These are phyloP conservation scores for Chrysodeixis includens DNA, from an alignment of 2,888 invertebrate genomes.

Conservation along the genomic window DNA sequence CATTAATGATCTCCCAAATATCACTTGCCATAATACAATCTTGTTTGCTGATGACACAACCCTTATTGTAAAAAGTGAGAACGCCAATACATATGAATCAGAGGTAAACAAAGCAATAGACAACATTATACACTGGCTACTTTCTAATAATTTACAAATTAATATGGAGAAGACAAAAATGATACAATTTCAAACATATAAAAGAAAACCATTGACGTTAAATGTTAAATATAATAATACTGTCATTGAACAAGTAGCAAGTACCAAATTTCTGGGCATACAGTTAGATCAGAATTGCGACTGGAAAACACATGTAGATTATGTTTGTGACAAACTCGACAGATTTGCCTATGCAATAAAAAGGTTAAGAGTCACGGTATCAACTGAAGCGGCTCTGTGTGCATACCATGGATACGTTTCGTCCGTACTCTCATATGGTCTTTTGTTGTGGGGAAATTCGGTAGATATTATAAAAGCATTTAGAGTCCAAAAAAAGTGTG, in stretches of 20 bases:
- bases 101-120: not conserved
- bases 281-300: not conserved
- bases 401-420: too few relatives aligned
- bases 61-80: not conserved
- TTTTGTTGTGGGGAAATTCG: too few relatives aligned
- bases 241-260: not conserved
- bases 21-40: conserved; percentile 6
- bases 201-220: not conserved
- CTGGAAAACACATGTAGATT: not conserved
- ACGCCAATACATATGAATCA: not conserved
- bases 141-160: not conserved
- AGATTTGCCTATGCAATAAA: not conserved
- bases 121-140: not conserved
- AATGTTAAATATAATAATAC: not conserved
- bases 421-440: too few relatives aligned
- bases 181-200: too few relatives aligned
- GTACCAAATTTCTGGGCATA: not conserved
- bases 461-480: too few relatives aligned
- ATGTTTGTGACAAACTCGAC: not conserved
- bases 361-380: not conserved
- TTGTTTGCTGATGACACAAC: conserved; percentile 3
- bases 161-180: not conserved
- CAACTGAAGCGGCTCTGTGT: not conserved
- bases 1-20: too few relatives aligned
- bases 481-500: not conserved